These are phyloP conservation scores for Montipora cactus DNA, from an alignment of 64 coral and sea anemone species.

Conservation along the genomic window DNA sequence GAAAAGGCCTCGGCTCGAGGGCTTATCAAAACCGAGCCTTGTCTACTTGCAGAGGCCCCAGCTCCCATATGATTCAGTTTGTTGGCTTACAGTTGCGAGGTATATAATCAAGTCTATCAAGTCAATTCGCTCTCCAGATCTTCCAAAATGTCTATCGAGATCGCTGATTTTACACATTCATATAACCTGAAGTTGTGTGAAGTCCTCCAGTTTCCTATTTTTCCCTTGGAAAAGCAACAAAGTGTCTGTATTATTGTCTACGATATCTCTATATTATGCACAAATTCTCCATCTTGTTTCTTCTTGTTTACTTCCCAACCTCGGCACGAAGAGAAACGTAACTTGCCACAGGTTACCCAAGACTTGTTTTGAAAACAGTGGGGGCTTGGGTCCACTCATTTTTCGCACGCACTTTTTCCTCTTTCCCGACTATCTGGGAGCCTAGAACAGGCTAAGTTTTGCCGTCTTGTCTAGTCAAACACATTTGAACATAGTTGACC, in stretches of 20 bases:
- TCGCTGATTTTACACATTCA: not conserved
- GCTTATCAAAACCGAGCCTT: conserved; percentile 13
- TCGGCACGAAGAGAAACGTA: not conserved
- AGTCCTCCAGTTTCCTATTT: not conserved
- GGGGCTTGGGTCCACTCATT: too few relatives aligned
- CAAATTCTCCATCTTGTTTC: not conserved
- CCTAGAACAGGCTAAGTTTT: too few relatives aligned
- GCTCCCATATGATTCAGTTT: not conserved
- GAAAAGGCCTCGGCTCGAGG: conserved; percentile 24
- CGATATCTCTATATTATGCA: too few relatives aligned
- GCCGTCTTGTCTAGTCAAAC: too few relatives aligned
- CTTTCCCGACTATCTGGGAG: too few relatives aligned
- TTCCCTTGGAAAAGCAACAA: not conserved
- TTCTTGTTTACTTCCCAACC: not conserved
- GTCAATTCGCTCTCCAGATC: too few relatives aligned
- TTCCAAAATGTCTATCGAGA: not conserved
- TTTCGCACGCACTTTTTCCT: too few relatives aligned
- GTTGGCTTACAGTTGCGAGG: not conserved
- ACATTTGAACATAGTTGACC: too few relatives aligned
- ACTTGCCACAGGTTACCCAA: too few relatives aligned
- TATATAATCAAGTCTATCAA: too few relatives aligned
- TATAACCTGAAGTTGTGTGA: not conserved
- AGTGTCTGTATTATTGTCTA: not conserved
- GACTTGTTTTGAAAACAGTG: too few relatives aligned
- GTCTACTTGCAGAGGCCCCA: not conserved